Percentiles rank a stretch among this genome's conserved stretches.
Conservation (phyloP, 2,888 invertebrate species). For the Cephus pulcher region DNA sequence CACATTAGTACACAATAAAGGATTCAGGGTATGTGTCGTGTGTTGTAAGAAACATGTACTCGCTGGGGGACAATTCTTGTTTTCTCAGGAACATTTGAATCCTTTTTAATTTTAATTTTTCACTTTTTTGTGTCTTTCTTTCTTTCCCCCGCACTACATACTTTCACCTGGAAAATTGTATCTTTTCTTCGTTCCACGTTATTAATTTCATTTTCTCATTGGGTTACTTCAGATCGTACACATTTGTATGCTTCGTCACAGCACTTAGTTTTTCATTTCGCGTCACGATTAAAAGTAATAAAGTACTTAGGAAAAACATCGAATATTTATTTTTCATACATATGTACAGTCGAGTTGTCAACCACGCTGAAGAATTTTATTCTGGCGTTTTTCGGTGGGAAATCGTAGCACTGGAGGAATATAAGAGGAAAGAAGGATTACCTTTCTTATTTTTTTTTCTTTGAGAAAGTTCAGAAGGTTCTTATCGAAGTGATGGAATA, state of each 20-base stretch:
- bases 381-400: neutral
- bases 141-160: neutral
- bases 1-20: neutral
- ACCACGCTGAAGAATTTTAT: neutral
- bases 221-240: neutral
- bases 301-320: conserved; percentile 8
- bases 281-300: neutral
- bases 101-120: neutral
- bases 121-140: neutral
- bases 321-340: conserved; percentile 21
- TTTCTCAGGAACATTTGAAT: neutral
- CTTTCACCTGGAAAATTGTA: neutral
- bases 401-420: neutral
- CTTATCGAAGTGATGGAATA: neutral
- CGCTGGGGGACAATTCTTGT: neutral
- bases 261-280: neutral
- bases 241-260: neutral
- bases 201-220: neutral
- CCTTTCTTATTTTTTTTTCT: neutral
- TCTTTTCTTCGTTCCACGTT: neutral
- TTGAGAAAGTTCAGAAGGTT: neutral
- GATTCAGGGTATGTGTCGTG: neutral
- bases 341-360: conserved; percentile 24
- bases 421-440: neutral
- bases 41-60: neutral